Evolutionary conservation across 2,797 vertebrate species (phyloP).

Genomic region (Tauraco hartlaubi): DNA sequence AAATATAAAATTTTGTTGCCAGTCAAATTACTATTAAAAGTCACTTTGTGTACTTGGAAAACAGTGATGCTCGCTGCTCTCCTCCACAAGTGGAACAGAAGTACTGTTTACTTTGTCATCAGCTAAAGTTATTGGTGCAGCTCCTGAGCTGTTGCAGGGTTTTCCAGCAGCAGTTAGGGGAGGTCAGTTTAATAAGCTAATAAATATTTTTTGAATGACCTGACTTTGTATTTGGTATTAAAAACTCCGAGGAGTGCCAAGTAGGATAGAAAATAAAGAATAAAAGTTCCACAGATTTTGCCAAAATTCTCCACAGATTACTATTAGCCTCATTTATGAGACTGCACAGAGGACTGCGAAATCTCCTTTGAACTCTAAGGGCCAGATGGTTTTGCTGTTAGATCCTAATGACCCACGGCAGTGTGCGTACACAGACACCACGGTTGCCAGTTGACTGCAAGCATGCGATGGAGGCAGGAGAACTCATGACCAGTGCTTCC

Average conservation of each 20-base stretch:
- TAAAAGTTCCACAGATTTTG: conserved; percentile 71
- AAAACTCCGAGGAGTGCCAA: conserved; percentile 49
- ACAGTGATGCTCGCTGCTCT: not conserved
- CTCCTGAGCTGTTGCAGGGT: conserved; percentile 2
- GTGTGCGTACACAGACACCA: conserved; percentile 29
- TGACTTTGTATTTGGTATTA: conserved; percentile 62
- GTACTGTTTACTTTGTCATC: conserved; percentile 16
- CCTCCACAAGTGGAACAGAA: not conserved
- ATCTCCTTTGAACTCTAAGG: conserved; percentile 71
- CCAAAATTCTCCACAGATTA: conserved; percentile 69
- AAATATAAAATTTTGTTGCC: not conserved
- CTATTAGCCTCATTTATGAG: conserved; percentile 68
- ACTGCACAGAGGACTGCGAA: conserved; percentile 66
- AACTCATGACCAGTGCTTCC: conserved; percentile 39
- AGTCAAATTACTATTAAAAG: not conserved
- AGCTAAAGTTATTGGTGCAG: not conserved
- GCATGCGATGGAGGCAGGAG: not conserved
- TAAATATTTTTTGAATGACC: conserved; percentile 69
- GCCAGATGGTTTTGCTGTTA: conserved; percentile 76
- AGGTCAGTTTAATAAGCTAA: conserved; percentile 64
- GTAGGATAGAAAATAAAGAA: conserved; percentile 61
- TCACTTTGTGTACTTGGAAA: not conserved
- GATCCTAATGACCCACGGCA: conserved; percentile 65
- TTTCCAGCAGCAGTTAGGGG: conserved; percentile 33
- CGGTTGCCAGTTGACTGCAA: conserved; percentile 51